These are phyloP conservation scores for Arenaria interpres DNA, from an alignment of 2,113 vertebrate genomes.

Conservation along the genomic window DNA sequence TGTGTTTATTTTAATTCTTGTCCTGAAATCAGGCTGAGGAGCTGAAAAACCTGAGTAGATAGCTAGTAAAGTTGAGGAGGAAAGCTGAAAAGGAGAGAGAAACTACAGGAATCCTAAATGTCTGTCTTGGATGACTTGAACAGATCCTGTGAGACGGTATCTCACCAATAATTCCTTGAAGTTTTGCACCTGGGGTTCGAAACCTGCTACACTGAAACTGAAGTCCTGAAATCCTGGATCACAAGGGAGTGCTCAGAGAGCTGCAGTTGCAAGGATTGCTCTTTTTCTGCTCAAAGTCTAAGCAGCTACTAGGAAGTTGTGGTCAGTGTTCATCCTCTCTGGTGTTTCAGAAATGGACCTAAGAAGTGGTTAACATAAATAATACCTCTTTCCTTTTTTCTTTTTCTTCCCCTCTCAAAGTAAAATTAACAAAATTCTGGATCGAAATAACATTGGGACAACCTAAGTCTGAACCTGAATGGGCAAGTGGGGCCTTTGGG, in stretches of 20 bases:
- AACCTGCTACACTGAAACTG: background rate
- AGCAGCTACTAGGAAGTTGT: background rate
- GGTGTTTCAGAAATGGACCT: background rate
- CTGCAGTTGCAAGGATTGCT: background rate
- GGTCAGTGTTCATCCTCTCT: background rate
- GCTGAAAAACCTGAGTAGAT: background rate
- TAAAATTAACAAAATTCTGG: background rate
- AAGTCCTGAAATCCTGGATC: background rate
- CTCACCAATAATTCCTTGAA: background rate
- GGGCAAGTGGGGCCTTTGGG: background rate
- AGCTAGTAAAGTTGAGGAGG: background rate
- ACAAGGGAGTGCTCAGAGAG: background rate
- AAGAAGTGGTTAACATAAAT: background rate
- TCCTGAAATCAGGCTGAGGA: background rate
- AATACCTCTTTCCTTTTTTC: rapidly evolving
- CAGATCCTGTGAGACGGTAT: background rate
- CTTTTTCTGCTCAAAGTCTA: background rate
- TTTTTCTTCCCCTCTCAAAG: background rate
- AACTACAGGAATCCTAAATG: background rate
- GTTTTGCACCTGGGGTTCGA: background rate
- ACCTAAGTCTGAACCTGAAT: background rate
- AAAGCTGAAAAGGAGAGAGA: background rate
- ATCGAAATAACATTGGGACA: background rate
- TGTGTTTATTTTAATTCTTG: background rate
- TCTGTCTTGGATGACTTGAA: background rate